Base-by-base conservation (phyloP, 2,888 invertebrate species). In the Macaria liturata region DNA sequence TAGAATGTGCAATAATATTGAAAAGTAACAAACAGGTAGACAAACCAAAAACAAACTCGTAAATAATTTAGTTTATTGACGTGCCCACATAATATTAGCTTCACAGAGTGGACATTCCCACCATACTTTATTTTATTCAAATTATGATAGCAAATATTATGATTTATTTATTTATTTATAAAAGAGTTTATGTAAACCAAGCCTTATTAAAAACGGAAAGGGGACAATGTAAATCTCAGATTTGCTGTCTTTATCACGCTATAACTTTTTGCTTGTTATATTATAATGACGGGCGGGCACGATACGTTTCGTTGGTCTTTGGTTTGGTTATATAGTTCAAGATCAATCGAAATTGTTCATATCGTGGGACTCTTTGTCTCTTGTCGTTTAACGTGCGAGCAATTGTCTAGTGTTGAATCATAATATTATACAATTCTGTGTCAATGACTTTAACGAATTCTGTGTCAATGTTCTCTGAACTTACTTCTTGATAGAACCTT, bases 271-370 rank as follows among this genome's bases (percentile, higher is more conserved):
- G 59, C 54, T 58, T 47, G 60, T 60, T 62, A 57, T 20, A 20
- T 32, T 62, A 57, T 39, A 54, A 57, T 62, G 66, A 65, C 56
- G 54, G 64, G 62, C 65, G 58, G 57, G 57, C 68, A 68, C 68
- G 68, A 62, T 52, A 62, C 46, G 58, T 60, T 63, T 55, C 48
- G 54, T 57, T 66, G 46, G 51, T 50, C 32, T 32, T 46, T 5
- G 42, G 42, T 57, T 50, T 4, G 37, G 37, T 20, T 57, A 55
- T 47, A 62, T 53, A 66, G 64, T 64, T 64, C 64, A 66, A 64
- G 66, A 62, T 59, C 64, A 64, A 56, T 56, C 48, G 30, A 54
- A 59, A 50, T 55, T 53, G 49, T 59, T 59, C 34, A 37, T 49
- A 45, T 59, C 50, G 54, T 55, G 59, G 42, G 55, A 55, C 34